Base-by-base conservation (phyloP, 2,113 vertebrate genomes). In the Caranx ignobilis region DNA sequence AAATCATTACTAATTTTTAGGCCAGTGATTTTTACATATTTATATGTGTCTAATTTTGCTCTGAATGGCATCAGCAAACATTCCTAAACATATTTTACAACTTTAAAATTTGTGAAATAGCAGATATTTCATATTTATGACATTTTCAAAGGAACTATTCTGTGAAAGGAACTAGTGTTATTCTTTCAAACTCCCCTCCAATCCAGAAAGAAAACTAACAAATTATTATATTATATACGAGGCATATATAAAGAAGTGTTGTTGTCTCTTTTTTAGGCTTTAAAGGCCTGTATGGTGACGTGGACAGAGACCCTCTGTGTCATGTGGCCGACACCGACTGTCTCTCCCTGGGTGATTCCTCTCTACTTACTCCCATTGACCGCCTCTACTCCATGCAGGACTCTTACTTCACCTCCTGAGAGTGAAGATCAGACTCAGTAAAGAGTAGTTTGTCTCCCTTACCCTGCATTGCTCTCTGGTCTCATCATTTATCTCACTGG, bases 381-480 rank as follows among this genome's bases (percentile, higher is more conserved):
- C 96, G 96, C 71, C 96, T 99, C 72, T 99, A 97, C 93, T 99
- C 98, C 85, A 99, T 99, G 98, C 98, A 99, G 94, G 98, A 96
- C 94, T 98, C 97, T 10, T 99, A 99, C 93, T 99, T 99, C 85
- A 95, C 98, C 71, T 98, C 97, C 79, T 99, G 96, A 98, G 90
- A 31, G 0, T 9, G 12, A 5, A 66, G 56, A 18, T 63, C 12
- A 1, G 60, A 67, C 63, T 71, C 69, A 45, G 21, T 43, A 16
- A 61, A 52, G 56, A 66, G 35, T 5, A 11, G 7, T 43, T 32
- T 2, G 2, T 65, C 57, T 74, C 34, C 43, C 32, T 71, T 50
- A 3, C 48, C 41, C 45, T 21, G 43, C 50, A 41, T 13, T 2
- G 8, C 31, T n/a, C 60, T 37, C 31, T 54, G 32, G 37, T 32